Base-by-base conservation (phyloP, 2,797 vertebrate species). In the Erethizon dorsatum region DNA sequence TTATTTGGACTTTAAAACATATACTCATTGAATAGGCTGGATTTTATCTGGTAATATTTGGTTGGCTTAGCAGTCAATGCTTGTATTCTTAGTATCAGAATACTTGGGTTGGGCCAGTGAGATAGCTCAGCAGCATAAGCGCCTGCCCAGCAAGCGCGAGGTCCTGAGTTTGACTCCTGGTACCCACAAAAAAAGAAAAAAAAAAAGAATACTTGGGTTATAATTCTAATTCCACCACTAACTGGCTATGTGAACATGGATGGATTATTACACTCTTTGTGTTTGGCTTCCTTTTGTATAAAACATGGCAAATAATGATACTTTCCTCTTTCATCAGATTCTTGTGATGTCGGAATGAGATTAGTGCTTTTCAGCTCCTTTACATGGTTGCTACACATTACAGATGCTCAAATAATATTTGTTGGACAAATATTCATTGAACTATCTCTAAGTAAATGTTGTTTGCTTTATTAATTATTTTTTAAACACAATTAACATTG, bases 391-490 rank as follows among this genome's bases (percentile, higher is more conserved):
- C n/a, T 22, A 20, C 69, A 41, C 3, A 41, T 41, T 71, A 77
- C 6, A 28, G 4, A 26, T 45, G 14, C 83, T 79, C 22, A 77
- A 54, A n/a, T 86, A 59, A 11, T 86, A 79, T 59, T 57, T 52
- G 37, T 52, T 69, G 33, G 75, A 22, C 47, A 96, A 59, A 57
- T 59, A 50, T 47, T 88, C 90, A 14, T 96, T 88, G 90, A 91
- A 90, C 47, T 77, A 80, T 92, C 41, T 80, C 61, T 84, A 84
- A 79, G 31, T 88, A 67, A 89, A 93, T 91, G 73, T 28, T 45
- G 5, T 91, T 94, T n/a, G 26, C 52, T 87, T 83, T 83, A 73
- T 88, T 77, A 88, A 84, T 80, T 90, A 83, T 77, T 90, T 93
- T 93, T 54, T 85, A 89, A 94, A 57, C 4, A 33, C 33, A 11